phyloP scores from a whole-genome alignment of 2,113 vertebrate genomes.

The Typhlomys cinereus region DNA sequence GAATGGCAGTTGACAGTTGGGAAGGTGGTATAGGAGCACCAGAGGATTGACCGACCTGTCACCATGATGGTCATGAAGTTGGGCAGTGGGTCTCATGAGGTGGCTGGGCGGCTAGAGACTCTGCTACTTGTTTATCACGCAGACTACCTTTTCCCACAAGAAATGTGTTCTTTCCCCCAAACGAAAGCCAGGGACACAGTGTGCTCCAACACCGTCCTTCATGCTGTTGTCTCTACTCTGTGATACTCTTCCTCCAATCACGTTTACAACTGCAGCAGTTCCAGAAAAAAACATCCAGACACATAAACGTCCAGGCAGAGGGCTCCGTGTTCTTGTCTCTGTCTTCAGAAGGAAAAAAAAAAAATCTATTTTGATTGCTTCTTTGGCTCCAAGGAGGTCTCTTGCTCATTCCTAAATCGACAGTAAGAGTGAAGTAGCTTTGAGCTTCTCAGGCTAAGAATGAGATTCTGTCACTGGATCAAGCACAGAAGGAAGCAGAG shows the following conservation, averaged over 20 bases:
- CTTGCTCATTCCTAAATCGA: neutral
- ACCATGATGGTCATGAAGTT: rapidly evolving
- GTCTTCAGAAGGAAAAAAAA: neutral
- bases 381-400: neutral
- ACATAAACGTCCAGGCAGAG: too few relatives aligned
- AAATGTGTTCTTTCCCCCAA: neutral
- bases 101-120: neutral
- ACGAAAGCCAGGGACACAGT: neutral
- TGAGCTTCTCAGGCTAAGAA: neutral
- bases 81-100: neutral
- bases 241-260: neutral
- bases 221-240: neutral
- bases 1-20: neutral
- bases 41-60: neutral
- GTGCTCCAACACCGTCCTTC: neutral
- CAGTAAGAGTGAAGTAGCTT: neutral
- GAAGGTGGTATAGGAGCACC: neutral
- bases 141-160: neutral
- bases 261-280: neutral
- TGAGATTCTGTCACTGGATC: neutral
- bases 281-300: neutral
- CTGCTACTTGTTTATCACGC: neutral
- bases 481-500: rapidly evolving
- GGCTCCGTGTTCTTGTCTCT: neutral
- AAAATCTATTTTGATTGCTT: neutral